Base-by-base conservation (phyloP, 2,888 invertebrate species). In the Cryptocephalus moraei region DNA sequence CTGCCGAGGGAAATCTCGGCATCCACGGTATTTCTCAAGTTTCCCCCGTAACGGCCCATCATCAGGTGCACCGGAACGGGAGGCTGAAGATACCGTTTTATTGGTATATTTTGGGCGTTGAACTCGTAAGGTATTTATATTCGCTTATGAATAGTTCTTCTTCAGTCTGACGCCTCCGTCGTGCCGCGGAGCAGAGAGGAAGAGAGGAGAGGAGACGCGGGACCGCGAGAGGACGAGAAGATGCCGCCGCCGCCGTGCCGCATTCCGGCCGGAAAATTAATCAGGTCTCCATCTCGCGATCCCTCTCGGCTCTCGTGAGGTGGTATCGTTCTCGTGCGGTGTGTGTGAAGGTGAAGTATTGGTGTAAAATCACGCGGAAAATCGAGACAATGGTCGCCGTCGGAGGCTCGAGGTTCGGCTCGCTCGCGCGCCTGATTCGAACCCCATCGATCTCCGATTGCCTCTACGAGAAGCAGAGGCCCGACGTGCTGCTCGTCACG, bases 361-460 rank as follows among this genome's bases (percentile, higher is more conserved):
- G 6, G 22, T 22, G 22, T 22, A 22, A 22, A 22, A 22, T 22
- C 22, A 22, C 46, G 43, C 45, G 41, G 40, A 32, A 33, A 47
- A 47, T 46, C 47, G 52, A 47, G 45, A 59, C 48, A 48, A 64
- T 64, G 64, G 62, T 63, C 34, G 54, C 51, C 10, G 58, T 55
- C 10, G 41, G 49, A 14, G 52, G 47, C 41, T 46, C 45, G 9
- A 55, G 49, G 44, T 45, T 52, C 39, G 48, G 45, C 33, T 45
- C 41, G 8, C 48, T 55, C 22, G 45, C 44, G 36, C 43, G 44
- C 44, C 50, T 57, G 46, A 53, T 46, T 33, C 50, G 51, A 33
- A 49, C 55, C 46, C 66, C 68, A 1, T 69, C 69, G 41, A 54
- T 70, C 32, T 61, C 62, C 31, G 70, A 70, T 56, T 70, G 70